These are phyloP conservation scores for Helicoverpa assulta DNA, from an alignment of 2,888 invertebrate genomes.

Conservation along the genomic window DNA sequence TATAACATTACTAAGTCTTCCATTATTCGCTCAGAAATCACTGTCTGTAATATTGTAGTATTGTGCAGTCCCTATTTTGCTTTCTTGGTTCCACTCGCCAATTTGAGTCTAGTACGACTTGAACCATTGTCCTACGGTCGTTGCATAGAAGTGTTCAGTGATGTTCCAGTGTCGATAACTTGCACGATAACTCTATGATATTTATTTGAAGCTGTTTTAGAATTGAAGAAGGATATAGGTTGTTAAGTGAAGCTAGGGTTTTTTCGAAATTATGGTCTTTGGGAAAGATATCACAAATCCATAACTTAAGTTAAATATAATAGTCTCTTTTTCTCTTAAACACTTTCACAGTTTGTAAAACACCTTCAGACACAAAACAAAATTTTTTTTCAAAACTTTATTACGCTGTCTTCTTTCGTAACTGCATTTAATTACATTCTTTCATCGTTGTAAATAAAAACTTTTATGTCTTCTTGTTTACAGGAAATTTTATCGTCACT, in stretches of 20 bases:
- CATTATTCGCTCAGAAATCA: background rate
- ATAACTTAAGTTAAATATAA: too few relatives aligned
- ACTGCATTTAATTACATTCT: background rate
- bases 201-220: background rate
- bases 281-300: too few relatives aligned
- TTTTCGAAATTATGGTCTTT: too few relatives aligned
- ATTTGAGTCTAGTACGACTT: slow-evolving; percentile 73
- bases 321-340: too few relatives aligned
- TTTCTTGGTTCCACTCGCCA: slow-evolving; percentile 63
- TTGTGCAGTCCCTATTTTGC: slow-evolving; percentile 58
- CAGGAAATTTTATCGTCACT: slow-evolving; percentile 32
- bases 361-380: background rate
- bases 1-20: background rate
- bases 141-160: slow-evolving; percentile 66
- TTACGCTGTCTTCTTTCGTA: background rate
- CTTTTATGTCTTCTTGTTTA: background rate
- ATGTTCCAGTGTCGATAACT: slow-evolving; percentile 42
- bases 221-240: too few relatives aligned
- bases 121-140: slow-evolving; percentile 72
- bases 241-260: too few relatives aligned
- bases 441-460: background rate
- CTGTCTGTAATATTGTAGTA: slow-evolving; percentile 20
- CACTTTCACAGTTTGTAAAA: background rate
- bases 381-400: background rate
- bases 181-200: background rate